These are phyloP conservation scores for Bos javanicus DNA, from an alignment of 2,113 vertebrate species.

Conservation along the genomic window DNA sequence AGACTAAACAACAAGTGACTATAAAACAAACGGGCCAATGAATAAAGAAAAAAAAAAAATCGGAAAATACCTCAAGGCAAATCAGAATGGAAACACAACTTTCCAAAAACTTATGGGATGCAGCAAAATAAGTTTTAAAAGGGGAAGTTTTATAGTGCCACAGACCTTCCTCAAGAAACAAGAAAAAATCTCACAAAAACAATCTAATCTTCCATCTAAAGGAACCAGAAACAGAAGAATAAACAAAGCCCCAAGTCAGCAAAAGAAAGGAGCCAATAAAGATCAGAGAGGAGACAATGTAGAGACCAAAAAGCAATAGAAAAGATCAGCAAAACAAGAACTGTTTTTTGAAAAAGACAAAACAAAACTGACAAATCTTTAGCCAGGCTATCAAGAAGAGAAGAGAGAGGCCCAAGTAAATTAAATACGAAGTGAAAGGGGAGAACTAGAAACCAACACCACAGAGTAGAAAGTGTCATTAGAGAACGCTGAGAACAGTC, in stretches of 20 bases:
- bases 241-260: neutral
- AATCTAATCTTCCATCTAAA: too few species aligned
- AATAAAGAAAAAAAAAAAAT: neutral
- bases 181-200: neutral
- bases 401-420: neutral
- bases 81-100: neutral
- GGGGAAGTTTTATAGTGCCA: neutral
- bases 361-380: neutral
- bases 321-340: too few species aligned
- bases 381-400: neutral
- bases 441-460: fast-evolving
- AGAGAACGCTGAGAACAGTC: fast-evolving
- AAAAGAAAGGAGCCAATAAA: neutral
- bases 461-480: fast-evolving
- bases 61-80: neutral
- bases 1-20: neutral
- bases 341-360: neutral
- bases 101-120: neutral
- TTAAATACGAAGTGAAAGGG: neutral
- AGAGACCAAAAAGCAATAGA: fast-evolving
- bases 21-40: fast-evolving
- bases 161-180: neutral
- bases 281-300: neutral
- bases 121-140: neutral
- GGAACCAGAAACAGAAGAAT: neutral